These are phyloP conservation scores for Dorcus hopei DNA, from an alignment of 2,888 invertebrate genomes.

Conservation along the genomic window DNA sequence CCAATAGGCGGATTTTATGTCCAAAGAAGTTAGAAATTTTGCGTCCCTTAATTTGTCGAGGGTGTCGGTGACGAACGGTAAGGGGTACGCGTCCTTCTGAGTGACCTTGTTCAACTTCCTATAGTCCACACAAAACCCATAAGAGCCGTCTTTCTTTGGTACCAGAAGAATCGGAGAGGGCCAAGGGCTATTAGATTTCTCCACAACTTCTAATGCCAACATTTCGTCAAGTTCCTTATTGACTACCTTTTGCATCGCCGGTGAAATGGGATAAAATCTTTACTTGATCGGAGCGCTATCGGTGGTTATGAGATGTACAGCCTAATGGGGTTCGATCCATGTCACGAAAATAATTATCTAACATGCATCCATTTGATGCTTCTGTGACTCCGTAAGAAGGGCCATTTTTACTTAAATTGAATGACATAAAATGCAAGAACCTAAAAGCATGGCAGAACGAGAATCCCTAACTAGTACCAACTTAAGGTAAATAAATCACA, in stretches of 20 bases:
- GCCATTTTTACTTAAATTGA: too few species aligned
- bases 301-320: conserved; percentile 2
- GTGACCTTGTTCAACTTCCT: too few species aligned
- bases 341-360: neutral
- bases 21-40: conserved; percentile 26
- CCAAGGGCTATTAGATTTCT: conserved; percentile 18
- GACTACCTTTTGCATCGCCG: conserved; percentile 19
- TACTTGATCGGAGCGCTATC: conserved; percentile 20
- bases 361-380: neutral
- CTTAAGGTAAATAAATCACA: too few species aligned
- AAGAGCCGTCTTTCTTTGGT: too few species aligned
- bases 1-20: conserved; percentile 29
- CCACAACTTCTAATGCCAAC: conserved; percentile 30
- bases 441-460: too few species aligned
- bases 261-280: conserved; percentile 25
- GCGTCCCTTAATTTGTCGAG: too few species aligned
- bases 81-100: too few species aligned
- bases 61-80: too few species aligned
- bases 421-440: too few species aligned
- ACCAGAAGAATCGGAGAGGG: too few species aligned
- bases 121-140: too few species aligned
- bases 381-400: neutral
- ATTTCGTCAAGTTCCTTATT: conserved; percentile 27
- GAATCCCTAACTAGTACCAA: too few species aligned
- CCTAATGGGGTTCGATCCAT: neutral